Evolutionary conservation across 2,797 vertebrate genomes (phyloP), one percentile per base, ranked within the genome.

Genomic region (Enoplosus armatus): DNA sequence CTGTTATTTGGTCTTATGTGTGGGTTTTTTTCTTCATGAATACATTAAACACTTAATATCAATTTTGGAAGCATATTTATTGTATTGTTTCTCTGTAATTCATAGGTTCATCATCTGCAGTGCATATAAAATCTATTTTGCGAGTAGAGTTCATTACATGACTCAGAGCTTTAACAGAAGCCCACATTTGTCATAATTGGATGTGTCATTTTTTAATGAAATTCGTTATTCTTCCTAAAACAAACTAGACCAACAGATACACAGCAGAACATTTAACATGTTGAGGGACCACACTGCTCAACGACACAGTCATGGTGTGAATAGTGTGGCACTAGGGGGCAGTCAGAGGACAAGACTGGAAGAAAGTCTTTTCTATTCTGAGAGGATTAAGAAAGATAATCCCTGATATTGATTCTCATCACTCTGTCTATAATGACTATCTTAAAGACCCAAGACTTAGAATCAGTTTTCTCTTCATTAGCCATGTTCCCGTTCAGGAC

Each of bases 1-100:
- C 18, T 51, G 20, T 29, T 18, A 27, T 16, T 48, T 59, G 27
- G 39, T 45, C 2, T 8, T 24, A 8, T 43, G 9, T 68, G 2
- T 5, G n/a, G n/a, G n/a, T 26, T 72, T 76, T 60, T 1, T 24
- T 76, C 73, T 69, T 51, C 35, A 35, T 72, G 0, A 48, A 63
- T 14, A 62, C 26, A 72, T 29, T 59, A 69, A 76, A 76, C 11
- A 26, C 29, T 5, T n/a, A n/a, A n/a, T n/a, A 53, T 61, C 20
- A 1, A 22, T 60, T 35, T 58, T 65, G 20, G 7, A 63, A 48
- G 2, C 41, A 8, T 3, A 6, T 62, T 35, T 33, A 26, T 50
- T 43, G 22, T 27, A 1, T 51, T 66, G 15, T 53, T 35, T 47
- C 8, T 26, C 2, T 62, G 29, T 58, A 15, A 22, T 53, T 24